Evolutionary conservation across 2,888 invertebrate genomes (phyloP).

Genomic region (Cheilosia soror): DNA sequence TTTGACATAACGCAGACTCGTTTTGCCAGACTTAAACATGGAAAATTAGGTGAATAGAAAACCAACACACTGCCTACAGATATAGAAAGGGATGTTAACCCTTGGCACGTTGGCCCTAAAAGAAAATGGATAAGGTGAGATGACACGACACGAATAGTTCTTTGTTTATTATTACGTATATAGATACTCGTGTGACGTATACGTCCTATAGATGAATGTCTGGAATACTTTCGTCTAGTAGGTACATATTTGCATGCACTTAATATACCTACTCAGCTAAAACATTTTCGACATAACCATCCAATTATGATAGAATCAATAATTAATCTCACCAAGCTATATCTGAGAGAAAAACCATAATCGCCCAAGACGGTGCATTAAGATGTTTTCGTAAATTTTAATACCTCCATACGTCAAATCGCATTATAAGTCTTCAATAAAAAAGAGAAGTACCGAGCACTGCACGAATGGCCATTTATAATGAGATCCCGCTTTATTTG

Average conservation of each 20-base stretch:
- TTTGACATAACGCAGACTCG: slow-evolving; percentile 25
- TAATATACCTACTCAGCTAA: slow-evolving; percentile 7
- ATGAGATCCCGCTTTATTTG: slow-evolving; percentile 50
- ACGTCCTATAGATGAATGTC: slow-evolving; percentile 37
- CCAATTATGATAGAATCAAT: slow-evolving; percentile 38
- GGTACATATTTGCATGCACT: slow-evolving; percentile 17
- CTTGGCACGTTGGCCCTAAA: slow-evolving; percentile 17
- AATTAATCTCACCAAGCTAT: slow-evolving; percentile 24
- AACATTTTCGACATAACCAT: slow-evolving; percentile 32
- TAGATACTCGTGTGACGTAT: no score
- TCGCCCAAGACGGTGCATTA: slow-evolving; percentile 35
- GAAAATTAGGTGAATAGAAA: slow-evolving; percentile 57
- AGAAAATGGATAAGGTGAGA: slow-evolving; percentile 6
- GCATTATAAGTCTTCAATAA: slow-evolving; percentile 22
- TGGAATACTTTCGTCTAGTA: slow-evolving; percentile 17
- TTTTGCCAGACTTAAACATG: slow-evolving; percentile 29
- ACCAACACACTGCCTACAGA: neutral
- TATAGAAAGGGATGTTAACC: slow-evolving; percentile 51
- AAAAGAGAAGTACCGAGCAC: slow-evolving; percentile 3
- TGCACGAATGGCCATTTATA: slow-evolving; percentile 56
- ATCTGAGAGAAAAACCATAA: slow-evolving; percentile 25
- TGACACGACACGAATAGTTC: neutral
- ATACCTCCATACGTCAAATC: slow-evolving; percentile 22
- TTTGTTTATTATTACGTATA: neutral
- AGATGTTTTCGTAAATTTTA: slow-evolving; percentile 43